Evolutionary conservation across 2,888 invertebrate genomes (phyloP).

Genomic region (Monoplex corrugatus): DNA sequence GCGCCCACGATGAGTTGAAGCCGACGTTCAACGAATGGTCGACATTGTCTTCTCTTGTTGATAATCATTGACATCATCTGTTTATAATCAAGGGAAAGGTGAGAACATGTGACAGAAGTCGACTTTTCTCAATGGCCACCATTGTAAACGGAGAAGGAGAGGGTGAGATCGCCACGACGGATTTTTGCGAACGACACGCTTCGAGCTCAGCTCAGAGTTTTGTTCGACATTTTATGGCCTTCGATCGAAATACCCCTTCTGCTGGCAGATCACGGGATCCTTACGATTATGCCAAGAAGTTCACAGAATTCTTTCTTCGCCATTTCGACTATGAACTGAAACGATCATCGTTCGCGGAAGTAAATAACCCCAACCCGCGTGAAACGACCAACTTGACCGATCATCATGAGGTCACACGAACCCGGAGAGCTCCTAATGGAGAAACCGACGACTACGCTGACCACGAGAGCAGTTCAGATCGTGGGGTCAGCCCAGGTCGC

Average conservation of each 20-base stretch:
- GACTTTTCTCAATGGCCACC: conserved; percentile 47
- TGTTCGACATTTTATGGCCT: conserved; percentile 90
- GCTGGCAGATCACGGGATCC: conserved; percentile 85
- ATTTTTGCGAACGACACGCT: conserved; percentile 85
- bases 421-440: conserved; percentile 54
- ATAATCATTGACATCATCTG: conserved; percentile 24
- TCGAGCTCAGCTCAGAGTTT: conserved; percentile 92
- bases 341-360: conserved; percentile 60
- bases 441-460: conserved; percentile 61
- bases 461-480: conserved; percentile 54
- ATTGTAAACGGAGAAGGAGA: conserved; percentile 56
- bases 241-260: conserved; percentile 76
- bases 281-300: conserved; percentile 90
- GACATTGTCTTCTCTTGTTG: background rate
- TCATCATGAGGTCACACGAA: conserved; percentile 40
- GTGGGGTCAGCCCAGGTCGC: conserved; percentile 59
- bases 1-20: conserved; percentile 26
- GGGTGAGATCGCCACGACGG: conserved; percentile 62
- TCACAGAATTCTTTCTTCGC: conserved; percentile 91
- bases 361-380: conserved; percentile 56
- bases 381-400: conserved; percentile 47
- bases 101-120: conserved; percentile 54
- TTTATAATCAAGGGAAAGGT: conserved; percentile 44
- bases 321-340: conserved; percentile 88
- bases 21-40: background rate